A percentile compares a stretch with the other conserved stretches of the same genome.
Evolutionary conservation across 2,888 invertebrate species (phyloP).

Genomic region (Sphinx pinastri): DNA sequence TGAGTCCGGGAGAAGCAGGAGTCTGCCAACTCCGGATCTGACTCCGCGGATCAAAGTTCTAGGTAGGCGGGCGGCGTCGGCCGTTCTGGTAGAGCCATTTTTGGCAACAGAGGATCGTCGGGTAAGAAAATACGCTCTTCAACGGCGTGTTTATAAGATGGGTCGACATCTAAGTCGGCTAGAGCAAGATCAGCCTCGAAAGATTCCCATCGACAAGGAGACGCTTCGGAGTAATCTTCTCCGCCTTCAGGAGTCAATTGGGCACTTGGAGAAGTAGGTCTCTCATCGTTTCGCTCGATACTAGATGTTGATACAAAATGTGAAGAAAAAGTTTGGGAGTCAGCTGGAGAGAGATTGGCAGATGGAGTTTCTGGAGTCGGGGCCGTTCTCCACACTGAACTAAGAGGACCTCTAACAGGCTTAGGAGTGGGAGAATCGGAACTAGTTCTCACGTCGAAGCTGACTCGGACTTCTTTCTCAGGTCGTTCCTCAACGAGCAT

Average conservation of each 20-base stretch:
- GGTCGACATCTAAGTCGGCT: slow-evolving; percentile 85
- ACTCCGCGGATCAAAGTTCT: slow-evolving; percentile 80
- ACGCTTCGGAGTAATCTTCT: slow-evolving; percentile 70
- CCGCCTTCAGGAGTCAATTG: slow-evolving; percentile 83
- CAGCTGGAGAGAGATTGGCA: slow-evolving; percentile 85
- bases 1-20: slow-evolving; percentile 62
- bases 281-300: slow-evolving; percentile 74
- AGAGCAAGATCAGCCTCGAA: slow-evolving; percentile 85
- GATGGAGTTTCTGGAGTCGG: slow-evolving; percentile 88
- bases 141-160: slow-evolving; percentile 85
- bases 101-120: slow-evolving; percentile 83
- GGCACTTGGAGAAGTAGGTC: slow-evolving; percentile 82
- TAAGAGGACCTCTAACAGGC: slow-evolving; percentile 73
- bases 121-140: slow-evolving; percentile 85
- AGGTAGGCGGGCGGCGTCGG: slow-evolving; percentile 84
- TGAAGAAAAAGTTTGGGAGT: slow-evolving; percentile 86
- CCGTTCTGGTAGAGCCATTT: slow-evolving; percentile 78
- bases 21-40: slow-evolving; percentile 74
- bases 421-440: slow-evolving; percentile 66
- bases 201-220: slow-evolving; percentile 85
- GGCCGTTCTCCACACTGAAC: slow-evolving; percentile 75
- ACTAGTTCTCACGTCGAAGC: slow-evolving; percentile 71
- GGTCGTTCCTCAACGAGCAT: slow-evolving; percentile 78
- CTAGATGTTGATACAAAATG: slow-evolving; percentile 84
- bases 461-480: slow-evolving; percentile 77